phyloP scores from a whole-genome alignment of 2,888 invertebrate genomes.

The Acrobasis consociella region DNA sequence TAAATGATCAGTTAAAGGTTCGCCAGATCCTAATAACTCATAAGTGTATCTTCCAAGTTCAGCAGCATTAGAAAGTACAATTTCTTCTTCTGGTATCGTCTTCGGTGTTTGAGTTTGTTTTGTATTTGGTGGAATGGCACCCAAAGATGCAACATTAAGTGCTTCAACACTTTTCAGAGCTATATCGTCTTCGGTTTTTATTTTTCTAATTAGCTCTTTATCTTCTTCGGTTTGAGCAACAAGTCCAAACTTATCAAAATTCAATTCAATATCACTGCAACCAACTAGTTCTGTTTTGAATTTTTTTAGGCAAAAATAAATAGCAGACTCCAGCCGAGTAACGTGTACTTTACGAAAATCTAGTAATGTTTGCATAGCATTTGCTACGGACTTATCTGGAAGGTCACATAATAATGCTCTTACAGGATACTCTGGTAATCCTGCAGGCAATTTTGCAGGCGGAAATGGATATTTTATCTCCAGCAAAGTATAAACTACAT shows the following conservation, averaged over 20 bases:
- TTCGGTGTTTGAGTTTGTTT: conserved; percentile 85
- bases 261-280: conserved; percentile 71
- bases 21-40: conserved; percentile 79
- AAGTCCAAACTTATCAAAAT: conserved; percentile 61
- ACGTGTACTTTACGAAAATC: conserved; percentile 64
- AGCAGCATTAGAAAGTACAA: conserved; percentile 74
- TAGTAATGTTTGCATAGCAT: conserved; percentile 69
- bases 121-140: conserved; percentile 56
- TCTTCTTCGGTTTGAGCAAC: conserved; percentile 54
- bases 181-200: conserved; percentile 61
- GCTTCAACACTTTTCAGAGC: conserved; percentile 52
- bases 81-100: conserved; percentile 82
- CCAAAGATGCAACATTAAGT: conserved; percentile 41
- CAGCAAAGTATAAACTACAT: conserved; percentile 78
- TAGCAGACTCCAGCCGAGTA: conserved; percentile 74
- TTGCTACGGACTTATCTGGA: conserved; percentile 62
- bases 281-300: conserved; percentile 81
- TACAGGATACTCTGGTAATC: conserved; percentile 60
- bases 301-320: conserved; percentile 80
- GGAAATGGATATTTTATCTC: conserved; percentile 74
- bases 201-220: conserved; percentile 60
- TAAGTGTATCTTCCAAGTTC: conserved; percentile 81
- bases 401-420: conserved; percentile 71
- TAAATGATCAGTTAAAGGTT: conserved; percentile 79
- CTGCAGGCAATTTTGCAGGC: conserved; percentile 54